Conservation (phyloP, 2,113 vertebrate species). For the Leptodactylus fuscus region DNA sequence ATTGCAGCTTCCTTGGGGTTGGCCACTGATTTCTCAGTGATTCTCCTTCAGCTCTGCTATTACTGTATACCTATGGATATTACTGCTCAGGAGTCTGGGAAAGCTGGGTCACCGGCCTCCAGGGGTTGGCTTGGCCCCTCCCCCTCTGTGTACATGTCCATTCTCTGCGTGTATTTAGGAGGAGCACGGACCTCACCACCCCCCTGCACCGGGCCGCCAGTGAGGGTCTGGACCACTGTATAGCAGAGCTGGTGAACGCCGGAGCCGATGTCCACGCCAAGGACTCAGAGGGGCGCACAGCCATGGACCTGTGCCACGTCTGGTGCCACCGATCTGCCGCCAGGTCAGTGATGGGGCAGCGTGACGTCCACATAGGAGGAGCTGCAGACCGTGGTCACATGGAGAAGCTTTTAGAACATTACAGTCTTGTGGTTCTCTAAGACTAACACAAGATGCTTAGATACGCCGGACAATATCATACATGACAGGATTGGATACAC, state of each 20-base stretch:
- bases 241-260: conserved; percentile 62
- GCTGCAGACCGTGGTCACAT: too few relatives aligned
- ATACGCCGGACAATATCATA: background rate
- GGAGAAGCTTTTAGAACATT: too few relatives aligned
- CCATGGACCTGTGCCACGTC: conserved; percentile 67
- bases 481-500: background rate
- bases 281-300: conserved; percentile 60
- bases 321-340: conserved; percentile 66
- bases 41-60: too few relatives aligned
- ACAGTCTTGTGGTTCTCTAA: too few relatives aligned
- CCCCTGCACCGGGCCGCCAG: conserved; percentile 69
- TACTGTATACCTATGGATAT: too few relatives aligned
- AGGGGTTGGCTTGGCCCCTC: too few relatives aligned
- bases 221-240: conserved; percentile 63
- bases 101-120: too few relatives aligned
- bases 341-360: conserved; percentile 61
- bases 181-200: conserved; percentile 23
- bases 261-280: conserved; percentile 65
- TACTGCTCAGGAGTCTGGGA: too few relatives aligned
- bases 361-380: too few relatives aligned
- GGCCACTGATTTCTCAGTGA: too few relatives aligned
- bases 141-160: background rate
- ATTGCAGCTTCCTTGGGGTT: too few relatives aligned
- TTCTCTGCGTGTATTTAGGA: background rate
- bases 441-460: background rate